These are phyloP conservation scores for Ephialtes manifestator DNA, from an alignment of 2,888 invertebrate species.

Conservation along the genomic window DNA sequence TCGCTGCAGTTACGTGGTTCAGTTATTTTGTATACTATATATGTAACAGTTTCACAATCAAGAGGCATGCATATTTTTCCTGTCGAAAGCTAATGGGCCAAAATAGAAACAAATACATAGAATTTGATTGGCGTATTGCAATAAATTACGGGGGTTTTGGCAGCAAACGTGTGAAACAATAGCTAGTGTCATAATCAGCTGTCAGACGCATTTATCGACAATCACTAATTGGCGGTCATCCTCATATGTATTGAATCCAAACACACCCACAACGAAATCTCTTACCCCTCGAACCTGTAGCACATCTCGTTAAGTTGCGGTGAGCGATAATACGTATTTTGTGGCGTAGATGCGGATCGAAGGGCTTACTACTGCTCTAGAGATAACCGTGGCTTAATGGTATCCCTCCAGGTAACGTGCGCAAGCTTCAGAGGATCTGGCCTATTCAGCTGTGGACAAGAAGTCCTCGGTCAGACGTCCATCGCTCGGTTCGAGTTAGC, in stretches of 20 bases:
- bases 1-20: too few relatives aligned
- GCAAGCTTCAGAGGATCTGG: slow-evolving; percentile 31
- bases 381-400: slow-evolving; percentile 54
- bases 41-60: background rate
- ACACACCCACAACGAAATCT: background rate
- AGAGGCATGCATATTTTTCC: background rate
- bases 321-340: slow-evolving; percentile 38
- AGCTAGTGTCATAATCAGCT: background rate
- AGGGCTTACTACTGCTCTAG: slow-evolving; percentile 42
- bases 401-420: slow-evolving; percentile 39
- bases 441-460: slow-evolving; percentile 30
- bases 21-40: too few relatives aligned
- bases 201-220: background rate
- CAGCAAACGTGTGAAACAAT: background rate
- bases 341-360: slow-evolving; percentile 13
- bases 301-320: slow-evolving; percentile 28
- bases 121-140: background rate
- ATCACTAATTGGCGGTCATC: background rate
- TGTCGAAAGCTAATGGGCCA: background rate
- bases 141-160: background rate
- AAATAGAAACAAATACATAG: background rate
- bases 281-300: background rate
- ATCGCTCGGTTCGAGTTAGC: slow-evolving; percentile 16
- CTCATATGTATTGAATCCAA: background rate
- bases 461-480: slow-evolving; percentile 31